These are phyloP conservation scores for Phymatocera aterrima DNA, from an alignment of 2,888 invertebrate genomes.

Conservation along the genomic window DNA sequence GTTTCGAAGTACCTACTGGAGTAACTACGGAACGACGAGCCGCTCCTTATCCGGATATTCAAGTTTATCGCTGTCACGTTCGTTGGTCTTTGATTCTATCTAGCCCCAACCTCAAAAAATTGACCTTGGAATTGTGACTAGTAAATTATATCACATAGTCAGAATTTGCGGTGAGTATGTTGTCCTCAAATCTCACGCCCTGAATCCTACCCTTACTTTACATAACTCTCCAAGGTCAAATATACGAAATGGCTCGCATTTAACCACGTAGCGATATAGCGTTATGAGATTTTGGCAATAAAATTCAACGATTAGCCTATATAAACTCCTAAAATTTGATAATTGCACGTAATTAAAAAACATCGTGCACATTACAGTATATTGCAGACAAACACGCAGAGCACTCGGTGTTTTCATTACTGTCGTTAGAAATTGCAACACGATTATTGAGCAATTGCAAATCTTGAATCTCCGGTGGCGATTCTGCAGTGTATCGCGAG, in stretches of 20 bases:
- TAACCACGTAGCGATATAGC: too few relatives aligned
- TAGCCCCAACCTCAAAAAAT: not conserved
- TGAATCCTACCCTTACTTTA: too few relatives aligned
- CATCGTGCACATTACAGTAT: not conserved
- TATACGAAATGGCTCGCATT: too few relatives aligned
- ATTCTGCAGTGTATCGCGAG: not conserved
- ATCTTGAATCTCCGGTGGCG: not conserved
- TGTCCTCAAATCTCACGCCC: too few relatives aligned
- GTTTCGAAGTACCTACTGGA: conserved; percentile 9
- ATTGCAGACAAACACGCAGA: not conserved
- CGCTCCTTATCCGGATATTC: conserved; percentile 12
- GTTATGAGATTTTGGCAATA: not conserved
- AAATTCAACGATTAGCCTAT: not conserved
- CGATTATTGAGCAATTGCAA: not conserved
- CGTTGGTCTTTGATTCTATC: not conserved
- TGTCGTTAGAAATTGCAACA: conserved; percentile 8
- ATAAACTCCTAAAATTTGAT: not conserved
- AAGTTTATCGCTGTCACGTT: not conserved
- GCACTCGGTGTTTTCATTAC: not conserved
- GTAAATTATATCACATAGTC: not conserved
- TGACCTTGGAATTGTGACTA: not conserved
- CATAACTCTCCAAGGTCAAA: too few relatives aligned
- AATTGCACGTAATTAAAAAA: not conserved
- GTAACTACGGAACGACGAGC: conserved; percentile 10
- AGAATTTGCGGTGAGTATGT: not conserved